Percentiles rank a stretch among this genome's conserved stretches.
Conservation (phyloP, 2,797 vertebrate species). For the Tympanoctomys barrerae region DNA sequence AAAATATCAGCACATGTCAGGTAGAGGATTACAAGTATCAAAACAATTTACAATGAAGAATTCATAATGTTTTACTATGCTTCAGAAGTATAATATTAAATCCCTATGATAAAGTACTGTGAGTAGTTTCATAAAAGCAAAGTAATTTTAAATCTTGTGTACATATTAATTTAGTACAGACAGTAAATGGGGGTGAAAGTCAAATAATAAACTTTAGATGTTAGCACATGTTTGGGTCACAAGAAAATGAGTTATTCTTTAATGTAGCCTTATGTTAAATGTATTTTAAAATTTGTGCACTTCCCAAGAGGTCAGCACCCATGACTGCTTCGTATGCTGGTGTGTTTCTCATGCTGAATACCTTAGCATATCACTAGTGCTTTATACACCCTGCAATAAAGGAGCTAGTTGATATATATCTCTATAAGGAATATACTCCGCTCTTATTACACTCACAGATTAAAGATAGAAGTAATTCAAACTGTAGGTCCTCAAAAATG, state of each 20-base stretch:
- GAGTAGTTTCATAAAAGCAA: slow-evolving; percentile 50
- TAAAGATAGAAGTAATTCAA: background rate
- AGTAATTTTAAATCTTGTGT: slow-evolving; percentile 29
- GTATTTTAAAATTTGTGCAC: background rate
- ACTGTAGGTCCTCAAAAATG: background rate
- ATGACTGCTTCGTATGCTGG: background rate
- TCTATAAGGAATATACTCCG: background rate
- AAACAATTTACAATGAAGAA: slow-evolving; percentile 2
- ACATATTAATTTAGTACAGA: slow-evolving; percentile 24
- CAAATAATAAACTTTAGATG: slow-evolving; percentile 30
- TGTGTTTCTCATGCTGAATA: background rate
- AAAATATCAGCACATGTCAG: background rate
- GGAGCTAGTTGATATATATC: background rate
- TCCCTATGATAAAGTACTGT: background rate
- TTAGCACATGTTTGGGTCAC: background rate
- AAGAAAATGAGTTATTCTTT: background rate
- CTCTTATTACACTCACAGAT: background rate
- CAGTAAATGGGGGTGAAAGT: background rate
- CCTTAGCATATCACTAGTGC: background rate
- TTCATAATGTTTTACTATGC: background rate
- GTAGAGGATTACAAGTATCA: background rate
- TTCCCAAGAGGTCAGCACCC: background rate
- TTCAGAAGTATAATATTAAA: slow-evolving; percentile 11
- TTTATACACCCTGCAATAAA: background rate
- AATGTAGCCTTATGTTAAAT: slow-evolving; percentile 3